Percentiles rank a stretch among this genome's conserved stretches.
Conservation (phyloP, 2,113 vertebrate species). For the Cyprinodon brontotheroides region DNA sequence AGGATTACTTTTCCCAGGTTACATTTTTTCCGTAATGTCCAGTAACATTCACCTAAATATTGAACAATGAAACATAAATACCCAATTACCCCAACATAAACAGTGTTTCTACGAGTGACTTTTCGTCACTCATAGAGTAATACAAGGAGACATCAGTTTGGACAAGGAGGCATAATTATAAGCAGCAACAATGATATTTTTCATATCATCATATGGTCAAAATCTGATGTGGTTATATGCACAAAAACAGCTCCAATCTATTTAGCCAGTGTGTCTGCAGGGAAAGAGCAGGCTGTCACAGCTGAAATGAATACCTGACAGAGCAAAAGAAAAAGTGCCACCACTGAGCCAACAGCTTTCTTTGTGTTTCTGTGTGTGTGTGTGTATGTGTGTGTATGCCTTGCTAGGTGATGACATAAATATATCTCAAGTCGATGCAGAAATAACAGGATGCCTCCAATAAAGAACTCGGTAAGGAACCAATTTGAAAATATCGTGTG, state of each 20-base stretch:
- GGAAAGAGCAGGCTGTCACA: conserved; percentile 64
- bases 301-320: conserved; percentile 74
- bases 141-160: conserved; percentile 52
- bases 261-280: conserved; percentile 68
- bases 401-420: conserved; percentile 49
- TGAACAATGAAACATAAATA: conserved; percentile 36
- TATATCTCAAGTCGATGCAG: conserved; percentile 24
- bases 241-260: conserved; percentile 48
- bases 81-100: conserved; percentile 20
- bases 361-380: conserved; percentile 42
- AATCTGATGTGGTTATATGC: conserved; percentile 13
- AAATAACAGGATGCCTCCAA: conserved; percentile 50
- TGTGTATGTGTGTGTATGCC: not conserved
- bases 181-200: conserved; percentile 42
- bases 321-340: conserved; percentile 64
- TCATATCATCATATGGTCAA: conserved; percentile 43
- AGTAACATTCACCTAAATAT: conserved; percentile 32
- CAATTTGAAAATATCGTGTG: conserved; percentile 30
- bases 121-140: conserved; percentile 29
- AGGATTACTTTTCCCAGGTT: not conserved
- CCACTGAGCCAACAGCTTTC: conserved; percentile 59
- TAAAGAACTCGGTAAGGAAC: conserved; percentile 28
- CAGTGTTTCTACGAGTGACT: conserved; percentile 30
- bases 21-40: not conserved
- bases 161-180: conserved; percentile 25